Conservation (phyloP, 2,888 invertebrate genomes). For the Ochropleura leucogaster region DNA sequence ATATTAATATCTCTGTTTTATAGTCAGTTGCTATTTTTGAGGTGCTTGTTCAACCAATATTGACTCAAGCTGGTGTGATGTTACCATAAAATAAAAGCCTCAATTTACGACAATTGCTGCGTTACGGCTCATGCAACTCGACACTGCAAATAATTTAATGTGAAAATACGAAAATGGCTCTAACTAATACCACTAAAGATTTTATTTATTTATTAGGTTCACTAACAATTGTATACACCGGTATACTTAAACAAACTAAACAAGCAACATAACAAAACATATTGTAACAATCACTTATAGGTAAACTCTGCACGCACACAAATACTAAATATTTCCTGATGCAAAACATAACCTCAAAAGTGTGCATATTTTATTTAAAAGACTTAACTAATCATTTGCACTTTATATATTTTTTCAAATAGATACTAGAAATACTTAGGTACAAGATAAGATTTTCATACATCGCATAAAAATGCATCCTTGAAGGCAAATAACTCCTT, state of each 20-base stretch:
- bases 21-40: neutral
- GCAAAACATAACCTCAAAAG: neutral
- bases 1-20: neutral
- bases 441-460: neutral
- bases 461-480: neutral
- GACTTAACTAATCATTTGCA: neutral
- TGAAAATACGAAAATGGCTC: neutral
- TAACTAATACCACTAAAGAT: neutral
- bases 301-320: too few species aligned
- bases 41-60: neutral
- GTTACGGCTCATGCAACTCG: neutral
- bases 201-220: too few species aligned
- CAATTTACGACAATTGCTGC: neutral
- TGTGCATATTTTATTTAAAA: neutral
- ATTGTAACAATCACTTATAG: too few species aligned
- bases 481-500: constrained; percentile 1
- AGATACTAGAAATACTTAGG: neutral
- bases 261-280: too few species aligned
- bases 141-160: neutral
- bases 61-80: neutral
- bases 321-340: neutral
- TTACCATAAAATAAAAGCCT: neutral
- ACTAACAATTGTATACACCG: too few species aligned
- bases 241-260: too few species aligned
- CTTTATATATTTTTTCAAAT: neutral